Conservation (phyloP, 2,797 vertebrate species). For the Phrynocephalus guinanensis region DNA sequence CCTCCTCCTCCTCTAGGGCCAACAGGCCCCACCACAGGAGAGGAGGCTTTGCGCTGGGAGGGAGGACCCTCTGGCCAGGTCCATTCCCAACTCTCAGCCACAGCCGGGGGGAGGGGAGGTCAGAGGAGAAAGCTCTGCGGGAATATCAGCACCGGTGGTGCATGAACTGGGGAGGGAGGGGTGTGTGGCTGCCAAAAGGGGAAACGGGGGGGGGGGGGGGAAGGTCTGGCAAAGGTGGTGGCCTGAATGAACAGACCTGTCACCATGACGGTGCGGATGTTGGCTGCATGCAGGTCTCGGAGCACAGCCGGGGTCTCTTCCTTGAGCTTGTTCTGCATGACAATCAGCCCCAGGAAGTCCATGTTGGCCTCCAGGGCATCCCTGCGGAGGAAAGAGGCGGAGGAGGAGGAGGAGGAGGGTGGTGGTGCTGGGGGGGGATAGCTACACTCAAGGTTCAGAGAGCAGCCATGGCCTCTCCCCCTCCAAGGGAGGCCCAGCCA, state of each 20-base stretch:
- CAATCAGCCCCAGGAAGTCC: conserved; percentile 95
- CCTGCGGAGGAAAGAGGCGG: conserved; percentile 73
- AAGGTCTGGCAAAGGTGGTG: background rate
- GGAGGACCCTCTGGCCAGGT: too few relatives aligned
- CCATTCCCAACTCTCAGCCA: background rate
- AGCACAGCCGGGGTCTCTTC: conserved; percentile 91
- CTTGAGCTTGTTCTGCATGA: conserved; percentile 99
- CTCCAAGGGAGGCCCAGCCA: background rate
- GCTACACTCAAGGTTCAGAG: background rate
- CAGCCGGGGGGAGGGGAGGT: background rate
- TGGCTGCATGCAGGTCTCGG: conserved; percentile 89
- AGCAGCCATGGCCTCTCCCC: background rate
- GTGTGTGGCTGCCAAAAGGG: too few relatives aligned
- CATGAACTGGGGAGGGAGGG: too few relatives aligned
- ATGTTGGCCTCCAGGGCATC: conserved; percentile 94
- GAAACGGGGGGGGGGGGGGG: too few relatives aligned
- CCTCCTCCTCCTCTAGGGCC: too few relatives aligned
- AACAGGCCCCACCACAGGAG: background rate
- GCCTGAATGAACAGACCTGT: conserved; percentile 83
- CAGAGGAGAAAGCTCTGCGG: too few relatives aligned
- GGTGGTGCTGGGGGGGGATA: too few relatives aligned
- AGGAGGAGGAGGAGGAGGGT: background rate
- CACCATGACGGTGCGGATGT: conserved; percentile 97
- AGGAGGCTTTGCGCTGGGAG: background rate
- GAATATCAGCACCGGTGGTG: too few relatives aligned